These are phyloP conservation scores for Invenusta paracnida DNA, from an alignment of 2,888 invertebrate genomes.

Conservation along the genomic window DNA sequence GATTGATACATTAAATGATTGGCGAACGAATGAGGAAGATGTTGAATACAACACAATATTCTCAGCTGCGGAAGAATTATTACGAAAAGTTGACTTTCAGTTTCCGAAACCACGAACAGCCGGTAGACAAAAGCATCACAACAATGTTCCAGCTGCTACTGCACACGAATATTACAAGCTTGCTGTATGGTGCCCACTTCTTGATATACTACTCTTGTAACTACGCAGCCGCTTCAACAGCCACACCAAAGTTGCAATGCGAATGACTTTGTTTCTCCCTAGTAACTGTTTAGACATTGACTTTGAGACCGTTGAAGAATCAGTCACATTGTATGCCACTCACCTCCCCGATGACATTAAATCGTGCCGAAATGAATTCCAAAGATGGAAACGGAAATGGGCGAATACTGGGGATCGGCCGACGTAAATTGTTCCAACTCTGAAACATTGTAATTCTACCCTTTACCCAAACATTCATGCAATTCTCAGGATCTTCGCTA, in stretches of 20 bases:
- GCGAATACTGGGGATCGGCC: neutral
- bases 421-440: neutral
- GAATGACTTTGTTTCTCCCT: neutral
- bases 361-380: neutral
- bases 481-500: neutral
- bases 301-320: neutral
- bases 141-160: neutral
- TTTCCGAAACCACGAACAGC: neutral
- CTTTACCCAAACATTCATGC: neutral
- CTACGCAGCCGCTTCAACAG: neutral
- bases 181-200: neutral
- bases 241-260: neutral
- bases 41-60: neutral
- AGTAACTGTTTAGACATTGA: neutral
- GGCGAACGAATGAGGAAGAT: neutral
- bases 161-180: neutral
- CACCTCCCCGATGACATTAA: neutral
- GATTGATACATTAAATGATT: neutral
- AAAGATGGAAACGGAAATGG: neutral
- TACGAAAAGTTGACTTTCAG: neutral
- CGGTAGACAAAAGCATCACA: neutral
- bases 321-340: neutral
- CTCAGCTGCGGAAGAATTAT: neutral
- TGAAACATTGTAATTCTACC: neutral
- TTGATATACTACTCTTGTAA: neutral